Percentiles rank a stretch among this genome's conserved stretches.
These are phyloP conservation scores for Temnothorax ravouxi DNA, from an alignment of 2,888 invertebrate species.

Conservation along the genomic window DNA sequence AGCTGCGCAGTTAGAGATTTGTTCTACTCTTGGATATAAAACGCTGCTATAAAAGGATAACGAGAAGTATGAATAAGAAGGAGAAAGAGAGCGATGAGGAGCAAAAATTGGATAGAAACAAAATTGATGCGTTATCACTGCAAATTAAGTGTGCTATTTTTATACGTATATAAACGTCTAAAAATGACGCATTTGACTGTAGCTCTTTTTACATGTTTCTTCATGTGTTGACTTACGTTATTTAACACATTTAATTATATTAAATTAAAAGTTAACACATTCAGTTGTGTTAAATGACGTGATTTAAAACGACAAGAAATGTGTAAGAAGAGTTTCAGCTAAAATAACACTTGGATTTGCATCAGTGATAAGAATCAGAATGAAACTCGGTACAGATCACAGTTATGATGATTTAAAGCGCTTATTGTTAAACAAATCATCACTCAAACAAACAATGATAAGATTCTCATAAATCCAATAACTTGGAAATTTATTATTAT, in stretches of 20 bases:
- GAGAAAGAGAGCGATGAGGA: neutral
- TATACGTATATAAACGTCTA: too few species aligned
- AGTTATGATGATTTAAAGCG: neutral
- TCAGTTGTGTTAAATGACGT: too few species aligned
- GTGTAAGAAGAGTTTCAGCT: too few species aligned
- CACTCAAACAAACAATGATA: too few species aligned
- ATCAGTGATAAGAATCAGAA: neutral
- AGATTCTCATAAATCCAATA: neutral
- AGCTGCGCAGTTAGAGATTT: neutral
- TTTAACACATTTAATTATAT: too few species aligned
- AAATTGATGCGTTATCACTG: neutral
- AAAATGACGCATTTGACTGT: too few species aligned
- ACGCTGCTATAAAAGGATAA: constrained; percentile 22
- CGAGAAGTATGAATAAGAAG: neutral
- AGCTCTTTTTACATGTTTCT: too few species aligned
- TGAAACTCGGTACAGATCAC: neutral
- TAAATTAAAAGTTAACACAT: too few species aligned
- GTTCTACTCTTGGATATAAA: constrained; percentile 27
- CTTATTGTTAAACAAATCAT: neutral
- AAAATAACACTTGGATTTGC: too few species aligned
- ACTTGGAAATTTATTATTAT: neutral
- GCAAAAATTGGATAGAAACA: neutral
- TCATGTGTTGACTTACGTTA: too few species aligned
- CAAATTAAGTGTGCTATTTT: too few species aligned
- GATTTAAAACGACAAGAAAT: too few species aligned